These are phyloP conservation scores for Pterois miles DNA, from an alignment of 2,797 vertebrate genomes.

Conservation along the genomic window DNA sequence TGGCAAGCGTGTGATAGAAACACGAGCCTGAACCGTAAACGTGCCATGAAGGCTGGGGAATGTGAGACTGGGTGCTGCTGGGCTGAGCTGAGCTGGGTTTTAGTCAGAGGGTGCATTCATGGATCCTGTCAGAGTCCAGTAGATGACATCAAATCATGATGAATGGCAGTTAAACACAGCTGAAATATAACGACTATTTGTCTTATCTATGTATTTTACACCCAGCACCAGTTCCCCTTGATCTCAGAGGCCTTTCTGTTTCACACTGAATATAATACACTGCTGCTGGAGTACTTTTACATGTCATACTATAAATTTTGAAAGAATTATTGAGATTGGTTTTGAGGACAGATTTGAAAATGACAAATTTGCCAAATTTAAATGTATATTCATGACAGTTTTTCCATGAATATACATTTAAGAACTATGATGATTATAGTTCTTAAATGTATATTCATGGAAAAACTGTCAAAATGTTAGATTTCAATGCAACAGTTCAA, in stretches of 20 bases:
- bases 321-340: not conserved
- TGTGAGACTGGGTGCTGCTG: conserved; percentile 43
- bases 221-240: not conserved
- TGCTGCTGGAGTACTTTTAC: not conserved
- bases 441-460: not conserved
- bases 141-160: conserved; percentile 51
- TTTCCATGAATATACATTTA: too few relatives aligned
- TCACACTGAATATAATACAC: not conserved
- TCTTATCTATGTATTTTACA: conserved; percentile 9
- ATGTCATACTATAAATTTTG: not conserved
- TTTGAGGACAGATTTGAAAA: not conserved
- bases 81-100: conserved; percentile 56
- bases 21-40: conserved; percentile 70
- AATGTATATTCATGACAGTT: not conserved
- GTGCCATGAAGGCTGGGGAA: conserved; percentile 67
- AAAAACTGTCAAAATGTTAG: not conserved
- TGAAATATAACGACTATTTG: conserved; percentile 20
- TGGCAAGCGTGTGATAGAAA: conserved; percentile 72
- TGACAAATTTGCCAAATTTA: not conserved
- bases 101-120: conserved; percentile 49
- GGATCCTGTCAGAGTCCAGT: conserved; percentile 40
- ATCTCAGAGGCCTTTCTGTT: not conserved
- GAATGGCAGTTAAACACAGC: conserved; percentile 19
- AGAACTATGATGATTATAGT: rapidly evolving
- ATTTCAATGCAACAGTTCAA: not conserved